Evolutionary conservation across 2,797 vertebrate species (phyloP), one percentile per base, ranked within the genome.

Genomic region (Ctenochaetus hawaiiensis): DNA sequence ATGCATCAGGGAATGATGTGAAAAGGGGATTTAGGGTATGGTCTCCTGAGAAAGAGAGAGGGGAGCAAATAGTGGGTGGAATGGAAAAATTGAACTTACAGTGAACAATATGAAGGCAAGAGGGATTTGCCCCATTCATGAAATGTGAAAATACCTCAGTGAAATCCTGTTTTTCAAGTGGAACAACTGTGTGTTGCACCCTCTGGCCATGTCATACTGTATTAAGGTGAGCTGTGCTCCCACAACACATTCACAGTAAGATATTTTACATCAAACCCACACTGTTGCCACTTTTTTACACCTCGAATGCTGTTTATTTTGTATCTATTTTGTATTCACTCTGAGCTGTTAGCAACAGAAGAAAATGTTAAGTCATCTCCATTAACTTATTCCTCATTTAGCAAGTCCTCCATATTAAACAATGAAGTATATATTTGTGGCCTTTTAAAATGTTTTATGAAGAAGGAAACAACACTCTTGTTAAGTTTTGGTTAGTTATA

Each of bases 41-140:
- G 61, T 66, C 86, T 78, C 6, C 43, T 41, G 13, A 71, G 74
- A 73, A 64, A 20, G 7, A 23, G 58, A 43, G 45, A 22, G 22
- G 22, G 22, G 62, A 61, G 58, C 43, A 70, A 87, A 62, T 12
- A 72, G 51, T 60, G 67, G 78, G 47, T 77, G 62, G 54, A 72
- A 58, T 75, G 49, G 41, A 56, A 72, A 80, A 75, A 41, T 34
- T 56, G 39, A 11, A 59, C 57, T 67, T 45, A 51, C 34, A 18
- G 39, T 20, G 37, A 75, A 59, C 45, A 49, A 23, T 72, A 12
- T 51, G 49, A 72, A 47, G 47, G 16, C 49, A 52, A 16, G 44
- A 18, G 41, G 51, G 65, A 80, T 72, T 71, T 48, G n/a, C 69
- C 47, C 59, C 54, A 54, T 44, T 60, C 56, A 44, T 4, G 64